Evolutionary conservation across 2,797 vertebrate genomes (phyloP).

Genomic region (Syngnathus rostellatus): DNA sequence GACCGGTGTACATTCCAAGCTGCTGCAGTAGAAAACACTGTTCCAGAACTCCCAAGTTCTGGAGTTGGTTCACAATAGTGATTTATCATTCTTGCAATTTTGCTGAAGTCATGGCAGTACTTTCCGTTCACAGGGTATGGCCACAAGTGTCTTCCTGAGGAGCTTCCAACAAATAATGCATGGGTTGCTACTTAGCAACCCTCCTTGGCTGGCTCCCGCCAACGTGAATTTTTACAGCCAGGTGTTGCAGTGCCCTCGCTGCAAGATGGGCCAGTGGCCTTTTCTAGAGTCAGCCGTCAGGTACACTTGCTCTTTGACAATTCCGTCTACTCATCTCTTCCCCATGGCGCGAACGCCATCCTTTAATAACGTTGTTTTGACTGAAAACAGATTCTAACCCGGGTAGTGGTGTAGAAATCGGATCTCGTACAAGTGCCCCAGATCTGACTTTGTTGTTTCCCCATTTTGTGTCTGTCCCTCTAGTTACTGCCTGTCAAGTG

Average conservation of each 20-base stretch:
- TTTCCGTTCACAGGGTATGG: conserved; percentile 57
- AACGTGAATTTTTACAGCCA: conserved; percentile 71
- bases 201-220: conserved; percentile 74
- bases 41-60: not conserved
- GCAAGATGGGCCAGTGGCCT: conserved; percentile 61
- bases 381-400: no score
- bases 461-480: conserved; percentile 9
- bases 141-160: conserved; percentile 54
- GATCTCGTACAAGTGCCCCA: not conserved
- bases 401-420: not conserved
- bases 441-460: not conserved
- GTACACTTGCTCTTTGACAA: conserved; percentile 39
- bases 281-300: conserved; percentile 66
- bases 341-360: not conserved
- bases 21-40: conserved; percentile 4
- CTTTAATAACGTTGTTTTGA: no score
- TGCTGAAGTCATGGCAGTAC: not conserved
- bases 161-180: conserved; percentile 68
- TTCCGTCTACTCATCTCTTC: not conserved
- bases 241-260: conserved; percentile 77
- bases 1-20: conserved; percentile 13
- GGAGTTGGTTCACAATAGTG: not conserved
- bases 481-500: conserved; percentile 70
- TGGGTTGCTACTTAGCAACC: conserved; percentile 67
- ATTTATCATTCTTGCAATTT: not conserved